Conservation (phyloP, 2,888 invertebrate genomes). For the Drosophila meridionalis region DNA sequence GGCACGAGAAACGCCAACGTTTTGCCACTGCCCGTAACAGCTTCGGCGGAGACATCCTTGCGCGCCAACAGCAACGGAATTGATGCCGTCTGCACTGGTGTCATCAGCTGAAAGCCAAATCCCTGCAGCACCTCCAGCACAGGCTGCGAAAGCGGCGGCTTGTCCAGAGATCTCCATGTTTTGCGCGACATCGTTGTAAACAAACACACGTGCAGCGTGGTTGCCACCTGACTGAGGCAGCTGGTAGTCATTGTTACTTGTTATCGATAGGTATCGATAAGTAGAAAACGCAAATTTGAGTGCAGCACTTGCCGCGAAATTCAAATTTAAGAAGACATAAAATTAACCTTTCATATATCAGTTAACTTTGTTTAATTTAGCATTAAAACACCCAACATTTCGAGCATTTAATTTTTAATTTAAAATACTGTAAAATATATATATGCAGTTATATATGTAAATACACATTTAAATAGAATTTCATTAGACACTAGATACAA, state of each 20-base stretch:
- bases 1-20: constrained; percentile 98
- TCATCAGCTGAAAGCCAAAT: constrained; percentile 87
- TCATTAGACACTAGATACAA: constrained; percentile 74
- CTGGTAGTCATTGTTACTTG: neutral
- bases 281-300: neutral
- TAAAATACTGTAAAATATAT: constrained; percentile 76
- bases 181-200: constrained; percentile 81
- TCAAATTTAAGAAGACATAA: neutral
- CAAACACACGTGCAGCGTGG: constrained; percentile 54
- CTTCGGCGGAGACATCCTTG: constrained; percentile 99
- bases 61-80: constrained; percentile 94
- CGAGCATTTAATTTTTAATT: constrained; percentile 68
- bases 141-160: constrained; percentile 85
- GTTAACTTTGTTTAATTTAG: neutral
- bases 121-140: constrained; percentile 86
- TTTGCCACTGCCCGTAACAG: constrained; percentile 99
- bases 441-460: constrained; percentile 67
- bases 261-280: constrained; percentile 26
- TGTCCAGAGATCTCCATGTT: constrained; percentile 85
- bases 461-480: constrained; percentile 69
- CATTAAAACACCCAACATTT: constrained; percentile 3
- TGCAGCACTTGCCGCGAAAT: neutral
- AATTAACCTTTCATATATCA: neutral
- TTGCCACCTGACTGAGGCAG: constrained; percentile 40
- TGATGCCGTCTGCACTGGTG: constrained; percentile 92